phyloP scores from a whole-genome alignment of 2,797 vertebrate species.

The Hyperoplus immaculatus region DNA sequence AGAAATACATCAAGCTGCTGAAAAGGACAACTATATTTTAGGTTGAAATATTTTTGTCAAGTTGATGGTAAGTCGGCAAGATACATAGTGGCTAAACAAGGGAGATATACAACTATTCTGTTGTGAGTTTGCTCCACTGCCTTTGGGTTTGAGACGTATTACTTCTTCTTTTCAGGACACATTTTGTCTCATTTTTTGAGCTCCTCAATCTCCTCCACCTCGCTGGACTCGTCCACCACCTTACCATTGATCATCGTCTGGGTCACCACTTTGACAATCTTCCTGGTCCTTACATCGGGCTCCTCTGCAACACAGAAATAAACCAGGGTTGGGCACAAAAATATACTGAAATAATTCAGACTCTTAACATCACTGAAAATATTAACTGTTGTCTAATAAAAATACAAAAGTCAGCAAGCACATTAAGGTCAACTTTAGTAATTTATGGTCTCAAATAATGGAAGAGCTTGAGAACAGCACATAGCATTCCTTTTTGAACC shows the following conservation, averaged over 20 bases:
- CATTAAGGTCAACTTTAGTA: too few species aligned
- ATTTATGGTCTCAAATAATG: too few species aligned
- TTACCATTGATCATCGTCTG: slow-evolving; percentile 90
- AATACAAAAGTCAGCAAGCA: not conserved
- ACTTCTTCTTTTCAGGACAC: not conserved
- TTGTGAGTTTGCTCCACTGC: not conserved
- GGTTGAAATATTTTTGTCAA: slow-evolving; percentile 13
- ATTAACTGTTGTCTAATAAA: not conserved
- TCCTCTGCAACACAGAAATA: slow-evolving; percentile 77
- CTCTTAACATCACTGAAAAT: not conserved
- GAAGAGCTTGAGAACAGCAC: not conserved
- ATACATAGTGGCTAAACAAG: not conserved
- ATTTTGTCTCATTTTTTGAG: slow-evolving; percentile 80
- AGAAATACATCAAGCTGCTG: slow-evolving; percentile 11
- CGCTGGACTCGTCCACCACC: slow-evolving; percentile 88
- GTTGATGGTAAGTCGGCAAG: not conserved
- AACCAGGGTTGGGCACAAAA: not conserved
- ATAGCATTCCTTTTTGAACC: not conserved
- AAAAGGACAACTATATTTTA: not conserved
- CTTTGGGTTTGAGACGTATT: slow-evolving; percentile 30
- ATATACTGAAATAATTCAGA: not conserved
- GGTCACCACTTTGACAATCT: slow-evolving; percentile 90
- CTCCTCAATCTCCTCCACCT: slow-evolving; percentile 88
- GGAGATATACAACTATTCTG: not conserved
- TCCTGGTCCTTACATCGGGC: slow-evolving; percentile 87